Conservation (phyloP, 2,113 vertebrate species). For the Bungarus multicinctus region DNA sequence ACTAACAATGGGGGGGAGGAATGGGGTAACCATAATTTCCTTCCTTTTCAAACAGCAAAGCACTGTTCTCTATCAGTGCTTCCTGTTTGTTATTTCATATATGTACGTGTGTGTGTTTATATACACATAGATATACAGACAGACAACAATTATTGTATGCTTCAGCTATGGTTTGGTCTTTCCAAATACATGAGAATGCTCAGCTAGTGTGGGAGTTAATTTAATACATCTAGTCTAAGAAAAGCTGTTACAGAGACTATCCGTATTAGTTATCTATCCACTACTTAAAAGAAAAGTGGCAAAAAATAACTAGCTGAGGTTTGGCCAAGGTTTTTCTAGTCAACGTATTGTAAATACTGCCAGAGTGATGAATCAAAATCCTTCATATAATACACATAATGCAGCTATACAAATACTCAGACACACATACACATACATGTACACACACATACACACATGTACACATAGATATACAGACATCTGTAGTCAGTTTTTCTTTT, state of each 20-base stretch:
- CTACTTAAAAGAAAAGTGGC: neutral
- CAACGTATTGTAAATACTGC: neutral
- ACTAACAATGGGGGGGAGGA: neutral
- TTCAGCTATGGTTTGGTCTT: neutral
- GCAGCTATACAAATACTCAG: neutral
- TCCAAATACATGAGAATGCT: neutral
- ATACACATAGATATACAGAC: too few species aligned
- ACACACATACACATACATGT: neutral
- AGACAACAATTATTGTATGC: neutral
- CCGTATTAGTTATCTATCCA: neutral
- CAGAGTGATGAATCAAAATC: neutral
- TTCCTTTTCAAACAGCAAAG: neutral
- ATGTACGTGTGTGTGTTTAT: neutral
- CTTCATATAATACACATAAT: neutral
- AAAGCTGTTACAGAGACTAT: neutral
- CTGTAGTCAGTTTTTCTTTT: neutral
- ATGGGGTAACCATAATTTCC: neutral
- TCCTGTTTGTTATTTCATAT: neutral
- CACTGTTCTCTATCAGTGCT: neutral
- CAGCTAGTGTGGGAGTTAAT: neutral
- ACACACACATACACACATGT: neutral
- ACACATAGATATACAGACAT: neutral
- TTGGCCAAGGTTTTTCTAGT: neutral
- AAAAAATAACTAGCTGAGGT: neutral
- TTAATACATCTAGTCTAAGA: neutral